Evolutionary conservation across 2,797 vertebrate genomes (phyloP).

Genomic region (Delichon dasypus): DNA sequence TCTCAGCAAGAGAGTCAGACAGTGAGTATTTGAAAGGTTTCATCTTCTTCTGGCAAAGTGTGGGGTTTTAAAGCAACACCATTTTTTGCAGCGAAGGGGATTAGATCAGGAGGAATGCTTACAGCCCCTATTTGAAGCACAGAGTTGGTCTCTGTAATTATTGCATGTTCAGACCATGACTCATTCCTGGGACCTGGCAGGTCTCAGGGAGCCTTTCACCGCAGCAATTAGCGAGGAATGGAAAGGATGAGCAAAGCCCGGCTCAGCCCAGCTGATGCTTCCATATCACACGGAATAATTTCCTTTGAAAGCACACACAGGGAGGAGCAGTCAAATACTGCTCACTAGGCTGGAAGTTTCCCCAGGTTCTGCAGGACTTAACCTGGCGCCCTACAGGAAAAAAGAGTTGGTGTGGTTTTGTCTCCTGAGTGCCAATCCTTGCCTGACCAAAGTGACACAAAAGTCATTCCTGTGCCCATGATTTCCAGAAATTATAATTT

Average conservation of each 20-base stretch:
- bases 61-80: background rate
- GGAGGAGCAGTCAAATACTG: background rate
- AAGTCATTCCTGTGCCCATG: fast-evolving
- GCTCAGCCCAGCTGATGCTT: background rate
- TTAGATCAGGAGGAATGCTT: background rate
- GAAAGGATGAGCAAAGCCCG: background rate
- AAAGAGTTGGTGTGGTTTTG: fast-evolving
- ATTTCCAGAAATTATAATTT: background rate
- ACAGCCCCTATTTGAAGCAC: background rate
- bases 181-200: background rate
- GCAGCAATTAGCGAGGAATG: background rate
- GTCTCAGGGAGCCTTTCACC: background rate
- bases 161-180: background rate
- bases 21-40: background rate
- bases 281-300: fast-evolving
- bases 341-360: background rate
- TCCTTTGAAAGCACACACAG: background rate
- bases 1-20: background rate
- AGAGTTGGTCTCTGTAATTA: background rate
- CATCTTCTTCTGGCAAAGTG: background rate
- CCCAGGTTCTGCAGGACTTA: background rate
- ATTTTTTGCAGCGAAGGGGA: background rate
- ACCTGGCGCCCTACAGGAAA: background rate
- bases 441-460: too few species aligned
- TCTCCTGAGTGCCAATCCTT: too few species aligned